A percentile compares a stretch with the other conserved stretches of the same genome.
Evolutionary conservation across 2,113 vertebrate species (phyloP).

Genomic region (Damaliscus lunatus): DNA sequence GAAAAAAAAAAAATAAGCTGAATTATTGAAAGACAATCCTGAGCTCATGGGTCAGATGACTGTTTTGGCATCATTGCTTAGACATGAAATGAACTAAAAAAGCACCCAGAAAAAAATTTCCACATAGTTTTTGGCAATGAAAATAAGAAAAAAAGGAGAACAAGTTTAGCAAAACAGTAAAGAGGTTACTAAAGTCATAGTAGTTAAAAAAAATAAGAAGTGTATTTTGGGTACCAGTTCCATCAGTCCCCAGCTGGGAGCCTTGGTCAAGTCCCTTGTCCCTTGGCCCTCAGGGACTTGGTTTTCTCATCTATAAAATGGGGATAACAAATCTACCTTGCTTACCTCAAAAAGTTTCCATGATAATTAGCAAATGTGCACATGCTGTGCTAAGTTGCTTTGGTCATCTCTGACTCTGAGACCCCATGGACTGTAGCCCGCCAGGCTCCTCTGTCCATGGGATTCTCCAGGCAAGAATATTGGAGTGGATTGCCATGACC

Average conservation of each 20-base stretch:
- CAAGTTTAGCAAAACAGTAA: neutral
- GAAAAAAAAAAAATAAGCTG: neutral
- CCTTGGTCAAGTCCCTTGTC: neutral
- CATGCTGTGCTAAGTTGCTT: neutral
- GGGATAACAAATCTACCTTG: neutral
- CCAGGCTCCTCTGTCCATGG: neutral
- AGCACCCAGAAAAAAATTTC: neutral
- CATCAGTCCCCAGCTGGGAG: neutral
- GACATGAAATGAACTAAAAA: neutral
- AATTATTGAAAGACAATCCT: neutral
- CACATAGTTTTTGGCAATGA: neutral
- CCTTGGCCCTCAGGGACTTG: neutral
- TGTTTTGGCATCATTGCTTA: neutral
- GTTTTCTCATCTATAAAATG: neutral
- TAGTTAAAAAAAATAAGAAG: neutral
- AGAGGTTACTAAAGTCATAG: neutral
- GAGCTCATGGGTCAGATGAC: neutral
- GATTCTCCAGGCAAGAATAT: neutral
- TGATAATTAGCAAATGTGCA: neutral
- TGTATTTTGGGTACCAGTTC: neutral
- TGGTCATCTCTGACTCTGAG: neutral
- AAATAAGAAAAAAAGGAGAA: neutral
- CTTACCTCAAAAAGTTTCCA: neutral
- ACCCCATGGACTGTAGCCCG: accelerated
- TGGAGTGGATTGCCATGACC: neutral